Conservation (phyloP, 2,888 invertebrate genomes). For the Chrysolina haemoptera region DNA sequence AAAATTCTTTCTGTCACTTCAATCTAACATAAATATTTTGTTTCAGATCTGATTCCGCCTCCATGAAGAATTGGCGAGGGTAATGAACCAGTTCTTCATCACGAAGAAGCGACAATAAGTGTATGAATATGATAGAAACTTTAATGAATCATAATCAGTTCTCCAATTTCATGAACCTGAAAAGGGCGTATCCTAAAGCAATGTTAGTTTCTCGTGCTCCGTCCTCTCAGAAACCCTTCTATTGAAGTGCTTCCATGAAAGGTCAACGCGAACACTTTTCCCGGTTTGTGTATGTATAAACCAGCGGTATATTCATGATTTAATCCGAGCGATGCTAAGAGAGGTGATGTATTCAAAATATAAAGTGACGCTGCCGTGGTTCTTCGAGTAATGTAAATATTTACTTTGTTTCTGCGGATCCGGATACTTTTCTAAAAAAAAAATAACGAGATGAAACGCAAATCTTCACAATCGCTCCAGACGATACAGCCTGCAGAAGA, state of each 20-base stretch:
- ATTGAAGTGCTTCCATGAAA: conserved; percentile 8
- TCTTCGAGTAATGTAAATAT: not conserved
- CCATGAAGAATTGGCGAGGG: not conserved
- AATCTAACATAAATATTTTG: too few species aligned
- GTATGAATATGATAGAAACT: not conserved
- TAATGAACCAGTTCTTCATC: not conserved
- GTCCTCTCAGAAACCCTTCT: not conserved
- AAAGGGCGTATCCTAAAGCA: conserved; percentile 3
- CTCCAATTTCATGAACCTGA: not conserved
- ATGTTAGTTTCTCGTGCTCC: conserved; percentile 13
- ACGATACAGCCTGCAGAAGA: conserved; percentile 18
- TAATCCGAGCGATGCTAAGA: not conserved
- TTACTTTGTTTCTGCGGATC: conserved; percentile 8
- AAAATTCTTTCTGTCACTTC: too few species aligned
- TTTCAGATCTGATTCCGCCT: not conserved
- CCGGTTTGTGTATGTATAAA: not conserved
- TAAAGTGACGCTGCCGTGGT: not conserved
- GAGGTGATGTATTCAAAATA: not conserved
- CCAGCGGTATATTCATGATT: not conserved
- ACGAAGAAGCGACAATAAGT: not conserved
- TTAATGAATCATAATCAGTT: not conserved
- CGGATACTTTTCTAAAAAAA: not conserved
- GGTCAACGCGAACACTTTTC: conserved; percentile 4
- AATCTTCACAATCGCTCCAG: conserved; percentile 27
- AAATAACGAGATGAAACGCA: conserved; percentile 32